Evolutionary conservation across 2,797 vertebrate species (phyloP), one percentile per base, ranked within the genome.

Genomic region (Clarias laeviceps): DNA sequence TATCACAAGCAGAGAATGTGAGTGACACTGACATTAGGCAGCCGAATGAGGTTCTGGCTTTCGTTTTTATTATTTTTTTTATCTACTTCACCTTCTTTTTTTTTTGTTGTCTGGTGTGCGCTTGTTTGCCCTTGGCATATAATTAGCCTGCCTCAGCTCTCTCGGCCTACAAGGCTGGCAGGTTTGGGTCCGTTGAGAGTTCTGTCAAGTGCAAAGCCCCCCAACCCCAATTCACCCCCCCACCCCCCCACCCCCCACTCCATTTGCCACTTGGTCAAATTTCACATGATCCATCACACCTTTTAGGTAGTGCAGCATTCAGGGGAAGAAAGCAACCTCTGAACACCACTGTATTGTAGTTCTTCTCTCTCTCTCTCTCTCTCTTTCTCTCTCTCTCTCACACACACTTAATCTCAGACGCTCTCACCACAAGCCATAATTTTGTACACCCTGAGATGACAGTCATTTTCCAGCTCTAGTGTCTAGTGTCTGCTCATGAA

Each of bases 51-150:
- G 89, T 90, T 89, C 83, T 81, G 89, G 88, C 57, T 27, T 64
- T 83, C 45, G 87, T 76, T 88, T 74, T n/a, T 62, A 34, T 56
- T 88, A 83, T 83, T 85, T 84, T 61, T 79, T 84, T 66, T 37
- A 56, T 66, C 72, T 54, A 76, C 56, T 20, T 78, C 72, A 50
- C 68, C 64, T 79, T 69, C n/a, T 59, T 64, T 59, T 64, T 64
- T 45, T 54, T 56, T 78, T n/a, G 74, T 69, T 56, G 84, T 85
- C 29, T 32, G 73, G n/a, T 59, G 73, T 24, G 56, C 2, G 82
- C 84, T 24, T 89, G 69, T 92, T 94, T 96, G 94, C 91, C 95
- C 95, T 96, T 96, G 94, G 92, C 91, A 92, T 94, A 88, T 93
- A 94, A 95, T 94, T 93, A 95, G 92, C 90, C 92, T 93, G 29